These are phyloP conservation scores for Colletes latitarsis DNA, from an alignment of 1,140 invertebrate genomes.

Conservation along the genomic window DNA sequence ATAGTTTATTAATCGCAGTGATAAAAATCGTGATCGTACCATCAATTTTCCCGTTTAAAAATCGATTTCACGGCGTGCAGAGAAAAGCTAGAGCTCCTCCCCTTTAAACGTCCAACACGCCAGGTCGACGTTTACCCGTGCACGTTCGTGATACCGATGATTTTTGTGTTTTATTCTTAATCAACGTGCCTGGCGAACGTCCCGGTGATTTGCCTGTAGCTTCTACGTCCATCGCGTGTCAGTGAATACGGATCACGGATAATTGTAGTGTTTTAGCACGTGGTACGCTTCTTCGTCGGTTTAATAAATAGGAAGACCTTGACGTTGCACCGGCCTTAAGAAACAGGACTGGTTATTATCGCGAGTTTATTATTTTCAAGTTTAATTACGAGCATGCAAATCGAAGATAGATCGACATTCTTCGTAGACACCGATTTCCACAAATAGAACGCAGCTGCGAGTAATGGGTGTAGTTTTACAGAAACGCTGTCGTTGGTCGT, in stretches of 20 bases:
- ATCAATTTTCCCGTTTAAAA: background rate
- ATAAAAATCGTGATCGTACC: conserved; percentile 8
- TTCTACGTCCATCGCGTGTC: conserved; percentile 1
- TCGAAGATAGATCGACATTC: background rate
- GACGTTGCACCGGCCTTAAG: background rate
- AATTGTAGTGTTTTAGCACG: conserved; percentile 17
- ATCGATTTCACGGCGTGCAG: background rate
- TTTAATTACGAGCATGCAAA: background rate
- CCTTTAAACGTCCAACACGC: background rate
- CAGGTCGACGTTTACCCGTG: background rate
- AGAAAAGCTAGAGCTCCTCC: background rate
- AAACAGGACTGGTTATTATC: background rate
- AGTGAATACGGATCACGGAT: conserved; percentile 10
- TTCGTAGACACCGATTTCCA: too few relatives aligned
- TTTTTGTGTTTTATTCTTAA: conserved; percentile 29
- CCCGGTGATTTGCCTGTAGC: conserved; percentile 11
- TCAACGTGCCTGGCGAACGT: conserved; percentile 4
- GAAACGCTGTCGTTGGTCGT: background rate
- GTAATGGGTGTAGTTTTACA: conserved; percentile 1
- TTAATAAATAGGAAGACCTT: conserved; percentile 25
- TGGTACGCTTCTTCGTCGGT: background rate
- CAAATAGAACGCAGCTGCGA: conserved; percentile 2
- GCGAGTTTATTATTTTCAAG: background rate
- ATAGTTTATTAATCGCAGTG: background rate
- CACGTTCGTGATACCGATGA: background rate